Evolutionary conservation across 2,797 vertebrate species (phyloP).

Genomic region (Nyctalus aviator): DNA sequence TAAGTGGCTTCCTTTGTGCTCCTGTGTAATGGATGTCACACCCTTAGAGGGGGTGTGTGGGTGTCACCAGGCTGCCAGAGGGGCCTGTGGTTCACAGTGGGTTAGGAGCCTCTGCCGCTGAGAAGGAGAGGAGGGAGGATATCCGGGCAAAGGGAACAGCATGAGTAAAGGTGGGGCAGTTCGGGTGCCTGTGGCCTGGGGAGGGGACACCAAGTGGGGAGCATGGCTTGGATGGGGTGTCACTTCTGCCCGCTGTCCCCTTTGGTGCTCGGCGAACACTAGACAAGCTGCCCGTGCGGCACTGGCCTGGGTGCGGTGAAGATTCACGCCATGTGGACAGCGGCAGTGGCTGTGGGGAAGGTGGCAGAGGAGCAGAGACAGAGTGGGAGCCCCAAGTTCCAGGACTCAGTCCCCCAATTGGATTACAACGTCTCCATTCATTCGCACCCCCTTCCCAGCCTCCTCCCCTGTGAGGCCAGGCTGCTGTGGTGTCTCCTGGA

Average conservation of each 20-base stretch:
- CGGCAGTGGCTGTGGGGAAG: not conserved
- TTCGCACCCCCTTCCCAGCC: not conserved
- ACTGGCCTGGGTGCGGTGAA: not conserved
- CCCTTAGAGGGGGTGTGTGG: not conserved
- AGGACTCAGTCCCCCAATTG: not conserved
- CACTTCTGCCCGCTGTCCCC: not conserved
- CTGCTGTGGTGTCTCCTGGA: not conserved
- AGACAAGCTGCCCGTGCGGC: not conserved
- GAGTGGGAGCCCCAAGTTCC: not conserved
- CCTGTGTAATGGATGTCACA: not conserved
- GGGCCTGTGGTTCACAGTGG: not conserved
- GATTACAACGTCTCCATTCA: not conserved
- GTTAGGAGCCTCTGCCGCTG: not conserved
- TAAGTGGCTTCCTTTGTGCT: not conserved
- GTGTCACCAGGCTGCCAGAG: not conserved
- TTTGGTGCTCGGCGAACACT: not conserved
- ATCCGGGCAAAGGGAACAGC: not conserved
- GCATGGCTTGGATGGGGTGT: no score
- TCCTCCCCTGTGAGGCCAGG: not conserved
- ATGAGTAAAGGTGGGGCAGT: not conserved
- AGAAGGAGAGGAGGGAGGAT: not conserved
- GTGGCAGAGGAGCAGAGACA: not conserved
- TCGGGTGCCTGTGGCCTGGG: not conserved
- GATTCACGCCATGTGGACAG: fast-evolving
- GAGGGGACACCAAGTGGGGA: not conserved